phyloP scores from a whole-genome alignment of 2,888 invertebrate genomes.

The Chrysolina haemoptera region DNA sequence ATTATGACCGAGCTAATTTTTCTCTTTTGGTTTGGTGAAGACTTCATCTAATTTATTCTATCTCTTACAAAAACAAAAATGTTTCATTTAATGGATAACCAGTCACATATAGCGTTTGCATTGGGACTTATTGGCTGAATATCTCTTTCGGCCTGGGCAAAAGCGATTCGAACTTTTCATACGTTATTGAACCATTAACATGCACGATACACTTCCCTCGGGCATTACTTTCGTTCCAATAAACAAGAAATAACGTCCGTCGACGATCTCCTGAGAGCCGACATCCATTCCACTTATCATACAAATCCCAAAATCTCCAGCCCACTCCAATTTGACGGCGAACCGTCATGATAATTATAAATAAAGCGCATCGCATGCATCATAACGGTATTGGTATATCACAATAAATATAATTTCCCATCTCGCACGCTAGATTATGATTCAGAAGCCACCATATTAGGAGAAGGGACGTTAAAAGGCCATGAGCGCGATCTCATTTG shows the following conservation, averaged over 20 bases:
- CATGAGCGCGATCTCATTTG: neutral
- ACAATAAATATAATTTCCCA: conserved; percentile 64
- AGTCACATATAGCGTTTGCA: too few relatives aligned
- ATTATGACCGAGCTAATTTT: too few relatives aligned
- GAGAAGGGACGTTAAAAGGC: conserved; percentile 55
- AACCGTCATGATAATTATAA: conserved; percentile 36
- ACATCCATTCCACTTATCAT: conserved; percentile 31
- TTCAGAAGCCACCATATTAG: conserved; percentile 64
- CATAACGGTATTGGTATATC: conserved; percentile 46
- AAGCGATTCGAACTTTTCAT: neutral
- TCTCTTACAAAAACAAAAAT: too few relatives aligned
- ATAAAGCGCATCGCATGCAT: conserved; percentile 51
- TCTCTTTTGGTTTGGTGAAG: too few relatives aligned
- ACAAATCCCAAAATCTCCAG: conserved; percentile 45
- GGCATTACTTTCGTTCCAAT: conserved; percentile 18
- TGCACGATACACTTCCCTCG: too few relatives aligned
- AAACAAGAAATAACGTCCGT: conserved; percentile 24
- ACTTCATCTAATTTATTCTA: too few relatives aligned
- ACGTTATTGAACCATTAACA: too few relatives aligned
- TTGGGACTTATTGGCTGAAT: too few relatives aligned
- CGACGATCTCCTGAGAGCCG: conserved; percentile 21
- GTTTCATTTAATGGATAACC: too few relatives aligned
- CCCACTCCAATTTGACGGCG: conserved; percentile 42
- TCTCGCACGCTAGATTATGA: conserved; percentile 64
- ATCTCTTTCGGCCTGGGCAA: too few relatives aligned